These are phyloP conservation scores for Corbicula japonica DNA, from an alignment of 2,888 invertebrate species.

Conservation along the genomic window DNA sequence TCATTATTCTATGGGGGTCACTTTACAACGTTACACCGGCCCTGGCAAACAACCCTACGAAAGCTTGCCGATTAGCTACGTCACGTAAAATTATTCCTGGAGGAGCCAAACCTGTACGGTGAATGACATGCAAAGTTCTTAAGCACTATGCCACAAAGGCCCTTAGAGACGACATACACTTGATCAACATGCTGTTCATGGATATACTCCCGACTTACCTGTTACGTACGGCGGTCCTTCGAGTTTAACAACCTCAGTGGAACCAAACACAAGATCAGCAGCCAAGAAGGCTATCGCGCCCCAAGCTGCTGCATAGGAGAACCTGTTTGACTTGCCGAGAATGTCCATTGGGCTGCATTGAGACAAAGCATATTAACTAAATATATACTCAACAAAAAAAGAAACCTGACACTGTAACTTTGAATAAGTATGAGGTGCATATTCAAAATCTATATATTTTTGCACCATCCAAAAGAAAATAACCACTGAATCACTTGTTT, in stretches of 20 bases:
- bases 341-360: conserved; percentile 79
- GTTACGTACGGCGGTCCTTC: conserved; percentile 66
- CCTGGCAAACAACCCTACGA: too few relatives aligned
- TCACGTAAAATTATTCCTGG: background rate
- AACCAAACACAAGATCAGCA: conserved; percentile 67
- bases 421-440: too few relatives aligned
- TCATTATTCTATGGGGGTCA: too few relatives aligned
- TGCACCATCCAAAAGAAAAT: too few relatives aligned
- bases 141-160: background rate
- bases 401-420: too few relatives aligned
- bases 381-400: too few relatives aligned
- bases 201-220: conserved; percentile 49
- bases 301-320: conserved; percentile 78
- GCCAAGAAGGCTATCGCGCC: conserved; percentile 74
- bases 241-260: conserved; percentile 65
- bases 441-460: too few relatives aligned
- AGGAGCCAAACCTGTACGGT: background rate
- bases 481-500: too few relatives aligned
- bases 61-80: background rate
- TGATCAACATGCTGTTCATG: background rate
- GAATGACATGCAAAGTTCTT: background rate
- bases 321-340: conserved; percentile 68
- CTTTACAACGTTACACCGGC: too few relatives aligned
- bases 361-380: too few relatives aligned
- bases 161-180: too few relatives aligned